Conservation (phyloP, 2,888 invertebrate species). For the Danaus chrysippus region DNA sequence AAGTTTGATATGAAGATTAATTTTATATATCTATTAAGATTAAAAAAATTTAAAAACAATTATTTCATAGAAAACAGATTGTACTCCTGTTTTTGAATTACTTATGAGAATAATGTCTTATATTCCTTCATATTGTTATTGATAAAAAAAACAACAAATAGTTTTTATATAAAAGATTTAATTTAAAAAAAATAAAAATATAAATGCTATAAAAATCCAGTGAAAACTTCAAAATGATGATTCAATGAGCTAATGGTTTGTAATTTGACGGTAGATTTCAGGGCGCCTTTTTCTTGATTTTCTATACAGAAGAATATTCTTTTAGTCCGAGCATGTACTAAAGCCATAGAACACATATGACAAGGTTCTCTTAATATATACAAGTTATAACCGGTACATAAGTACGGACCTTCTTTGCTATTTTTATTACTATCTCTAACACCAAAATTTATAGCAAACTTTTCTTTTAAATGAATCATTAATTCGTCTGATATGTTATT, state of each 20-base stretch:
- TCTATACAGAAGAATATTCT: slow-evolving; percentile 87
- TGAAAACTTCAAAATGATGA: slow-evolving; percentile 94
- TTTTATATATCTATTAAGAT: no score
- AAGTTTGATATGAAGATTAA: no score
- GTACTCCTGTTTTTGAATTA: no score
- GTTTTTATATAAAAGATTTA: background rate
- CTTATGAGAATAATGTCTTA: no score
- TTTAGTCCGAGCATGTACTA: slow-evolving; percentile 92
- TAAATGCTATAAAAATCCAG: slow-evolving; percentile 66
- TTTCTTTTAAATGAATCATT: slow-evolving; percentile 50
- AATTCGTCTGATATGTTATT: slow-evolving; percentile 42
- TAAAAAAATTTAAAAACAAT: no score
- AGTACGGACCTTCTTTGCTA: slow-evolving; percentile 80
- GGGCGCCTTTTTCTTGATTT: slow-evolving; percentile 81
- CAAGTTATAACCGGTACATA: slow-evolving; percentile 93
- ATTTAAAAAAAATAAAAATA: slow-evolving; percentile 2
- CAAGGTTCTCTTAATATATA: slow-evolving; percentile 94
- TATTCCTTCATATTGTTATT: background rate
- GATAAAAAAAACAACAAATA: background rate
- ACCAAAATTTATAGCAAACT: slow-evolving; percentile 68
- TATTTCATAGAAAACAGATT: no score
- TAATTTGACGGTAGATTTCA: slow-evolving; percentile 85
- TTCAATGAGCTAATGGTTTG: slow-evolving; percentile 90
- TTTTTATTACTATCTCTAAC: slow-evolving; percentile 44
- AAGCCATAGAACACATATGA: slow-evolving; percentile 96